Base-by-base conservation (phyloP, 2,113 vertebrate species). In the Vidua macroura region DNA sequence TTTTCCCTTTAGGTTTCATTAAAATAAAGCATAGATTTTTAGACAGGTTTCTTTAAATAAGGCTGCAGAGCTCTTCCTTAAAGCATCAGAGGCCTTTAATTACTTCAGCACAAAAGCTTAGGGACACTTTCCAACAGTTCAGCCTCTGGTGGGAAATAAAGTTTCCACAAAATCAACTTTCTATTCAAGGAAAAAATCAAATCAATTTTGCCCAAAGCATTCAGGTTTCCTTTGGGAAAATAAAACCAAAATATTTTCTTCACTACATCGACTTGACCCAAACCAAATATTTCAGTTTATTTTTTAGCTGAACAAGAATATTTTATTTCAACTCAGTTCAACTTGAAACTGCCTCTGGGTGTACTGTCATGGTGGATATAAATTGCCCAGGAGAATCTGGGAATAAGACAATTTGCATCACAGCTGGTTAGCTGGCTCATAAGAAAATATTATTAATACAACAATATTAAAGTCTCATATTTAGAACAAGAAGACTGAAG, bases 321-420 rank as follows among this genome's bases (percentile, higher is more conserved):
- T 95, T 95, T 89, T 82, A 84, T 92, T 89, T 76, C 43, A 62
- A 12, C 33, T 68, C 52, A 37, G 44, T 92, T 86, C 86, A 75
- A 48, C 62, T 64, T 73, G 46, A 92, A 87, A 90, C 59, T 2
- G 25, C 90, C 78, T 87, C 86, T 21, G 27, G 73, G 59, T 81
- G 39, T 85, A 43, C 49, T 87, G 74, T 64, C 90, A 62, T 11
- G 59, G 35, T 83, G 21, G 67, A 67, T 91, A 73, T 28, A 85
- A 92, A 91, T 69, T 73, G 78, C 63, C 67, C 84, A 73, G 53
- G 37, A 92, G 84, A 82, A 76, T 77, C 73, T 73, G 81, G 76
- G 59, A 90, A 75, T 88, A 92, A 93, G 72, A 74, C 37, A 90
- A 77, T 90, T 90, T 92, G 51, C 67, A 96, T 83, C 72, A 84